Conservation (phyloP, 2,797 vertebrate species). For the Pygocentrus nattereri region DNA sequence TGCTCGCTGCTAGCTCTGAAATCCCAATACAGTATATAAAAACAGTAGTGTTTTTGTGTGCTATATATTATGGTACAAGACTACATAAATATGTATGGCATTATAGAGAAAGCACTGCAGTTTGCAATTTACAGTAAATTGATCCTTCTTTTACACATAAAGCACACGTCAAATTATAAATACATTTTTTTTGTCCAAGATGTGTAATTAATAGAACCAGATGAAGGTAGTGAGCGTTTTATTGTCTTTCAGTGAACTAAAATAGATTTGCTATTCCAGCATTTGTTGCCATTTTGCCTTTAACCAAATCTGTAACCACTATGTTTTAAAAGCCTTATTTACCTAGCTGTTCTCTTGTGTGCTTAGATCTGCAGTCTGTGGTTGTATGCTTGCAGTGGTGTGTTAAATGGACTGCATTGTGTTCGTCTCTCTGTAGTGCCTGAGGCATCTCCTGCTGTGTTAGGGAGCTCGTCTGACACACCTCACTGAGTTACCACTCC, state of each 20-base stretch:
- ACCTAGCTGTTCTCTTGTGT: not conserved
- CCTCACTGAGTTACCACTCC: conserved; percentile 76
- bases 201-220: not conserved
- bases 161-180: not conserved
- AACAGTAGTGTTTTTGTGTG: not conserved
- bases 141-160: not conserved
- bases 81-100: not conserved
- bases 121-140: conserved; percentile 3
- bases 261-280: not conserved
- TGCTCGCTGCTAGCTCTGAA: not conserved
- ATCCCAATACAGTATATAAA: not conserved
- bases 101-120: not conserved
- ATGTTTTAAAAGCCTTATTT: conserved; percentile 10
- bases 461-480: conserved; percentile 74
- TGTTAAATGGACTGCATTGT: conserved; percentile 72
- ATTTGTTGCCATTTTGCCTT: not conserved
- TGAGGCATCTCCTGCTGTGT: conserved; percentile 75
- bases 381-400: conserved; percentile 68
- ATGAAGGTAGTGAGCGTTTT: not conserved
- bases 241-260: not conserved
- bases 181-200: not conserved
- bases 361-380: conserved; percentile 58
- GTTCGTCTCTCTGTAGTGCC: conserved; percentile 78
- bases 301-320: not conserved
- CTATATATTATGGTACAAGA: not conserved